These are phyloP conservation scores for Beris chalybata DNA, from an alignment of 2,888 invertebrate genomes.

Conservation along the genomic window DNA sequence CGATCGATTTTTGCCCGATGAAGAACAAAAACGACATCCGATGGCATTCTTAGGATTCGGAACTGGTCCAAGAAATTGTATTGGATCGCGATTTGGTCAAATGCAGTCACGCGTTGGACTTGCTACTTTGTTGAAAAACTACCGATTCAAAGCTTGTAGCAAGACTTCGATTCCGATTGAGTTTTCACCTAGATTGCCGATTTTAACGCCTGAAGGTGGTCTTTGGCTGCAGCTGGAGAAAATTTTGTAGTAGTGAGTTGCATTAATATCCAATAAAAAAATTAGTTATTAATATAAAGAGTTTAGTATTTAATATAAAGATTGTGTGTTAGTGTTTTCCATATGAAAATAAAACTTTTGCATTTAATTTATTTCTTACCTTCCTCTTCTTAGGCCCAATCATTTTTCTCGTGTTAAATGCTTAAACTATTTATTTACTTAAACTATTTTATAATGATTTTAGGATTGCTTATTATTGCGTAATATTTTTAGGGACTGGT, in stretches of 20 bases:
- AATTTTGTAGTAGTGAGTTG: conserved; percentile 36
- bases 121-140: conserved; percentile 44
- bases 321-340: not conserved
- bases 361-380: not conserved
- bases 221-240: conserved; percentile 39
- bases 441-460: too few relatives aligned
- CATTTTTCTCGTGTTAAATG: not conserved
- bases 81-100: conserved; percentile 48
- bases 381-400: not conserved
- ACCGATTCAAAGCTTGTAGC: conserved; percentile 36
- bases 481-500: too few relatives aligned
- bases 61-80: conserved; percentile 50
- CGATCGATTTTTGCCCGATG: conserved; percentile 53
- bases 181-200: conserved; percentile 34
- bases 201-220: conserved; percentile 36
- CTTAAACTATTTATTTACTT: not conserved
- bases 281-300: too few relatives aligned
- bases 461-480: too few relatives aligned
- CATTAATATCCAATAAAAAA: too few relatives aligned
- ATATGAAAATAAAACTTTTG: not conserved
- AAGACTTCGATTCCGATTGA: conserved; percentile 22
- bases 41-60: conserved; percentile 53
- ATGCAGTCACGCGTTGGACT: conserved; percentile 50
- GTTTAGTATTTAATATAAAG: conserved; percentile 1
- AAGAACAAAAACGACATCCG: conserved; percentile 45